These are phyloP conservation scores for Halictus rubicundus DNA, from an alignment of 1,140 invertebrate genomes.

Conservation along the genomic window DNA sequence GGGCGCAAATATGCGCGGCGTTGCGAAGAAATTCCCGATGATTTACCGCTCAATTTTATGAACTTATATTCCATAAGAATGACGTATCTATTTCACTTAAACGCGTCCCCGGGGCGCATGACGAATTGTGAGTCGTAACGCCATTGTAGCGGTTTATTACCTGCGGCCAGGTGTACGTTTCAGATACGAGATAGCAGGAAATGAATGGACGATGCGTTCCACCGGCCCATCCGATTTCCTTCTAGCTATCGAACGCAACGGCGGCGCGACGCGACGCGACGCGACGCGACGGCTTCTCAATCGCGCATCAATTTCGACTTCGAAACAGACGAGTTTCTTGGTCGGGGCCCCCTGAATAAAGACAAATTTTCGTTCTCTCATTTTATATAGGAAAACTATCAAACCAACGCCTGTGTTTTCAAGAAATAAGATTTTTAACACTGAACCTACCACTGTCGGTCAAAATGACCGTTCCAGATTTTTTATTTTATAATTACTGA, in stretches of 20 bases:
- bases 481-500: no score
- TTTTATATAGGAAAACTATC: no score
- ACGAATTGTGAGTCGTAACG: conserved; percentile 59
- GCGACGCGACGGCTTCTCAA: no score
- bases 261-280: no score
- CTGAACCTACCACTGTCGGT: no score
- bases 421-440: no score
- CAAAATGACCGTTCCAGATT: no score
- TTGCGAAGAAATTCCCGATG: conserved; percentile 70
- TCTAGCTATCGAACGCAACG: not conserved
- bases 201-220: conserved; percentile 1
- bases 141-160: conserved; percentile 52
- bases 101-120: conserved; percentile 58
- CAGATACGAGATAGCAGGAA: conserved; percentile 40
- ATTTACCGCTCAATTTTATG: conserved; percentile 78
- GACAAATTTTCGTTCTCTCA: no score
- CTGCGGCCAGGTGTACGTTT: conserved; percentile 38
- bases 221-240: not conserved
- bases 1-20: not conserved
- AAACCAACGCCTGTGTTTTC: no score
- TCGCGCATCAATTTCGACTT: no score
- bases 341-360: no score
- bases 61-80: conserved; percentile 77
- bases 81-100: conserved; percentile 79
- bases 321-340: no score